Base-by-base conservation (phyloP, 2,888 invertebrate species). In the Trichogramma evanescens region DNA sequence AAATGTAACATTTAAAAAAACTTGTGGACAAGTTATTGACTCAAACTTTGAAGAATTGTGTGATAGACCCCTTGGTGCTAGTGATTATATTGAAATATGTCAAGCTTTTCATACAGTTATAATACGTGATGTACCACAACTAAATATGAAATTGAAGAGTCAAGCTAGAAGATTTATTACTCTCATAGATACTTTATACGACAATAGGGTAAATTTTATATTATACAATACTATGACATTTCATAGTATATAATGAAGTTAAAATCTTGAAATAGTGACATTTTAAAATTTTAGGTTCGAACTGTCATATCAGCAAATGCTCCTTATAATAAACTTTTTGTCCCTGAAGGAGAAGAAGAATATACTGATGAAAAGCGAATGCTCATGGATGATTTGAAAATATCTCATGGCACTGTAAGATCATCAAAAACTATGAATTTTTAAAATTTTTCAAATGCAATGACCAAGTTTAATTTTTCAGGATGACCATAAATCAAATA, bases 71-170 rank as follows among this genome's bases (percentile, higher is more conserved):
- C 80, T 97, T 45, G 97, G 95, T 69, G 95, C 97, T 7, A 90
- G 89, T 71, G 99, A 99, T 81, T 99, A 98, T 78, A 80, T 99
- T 62, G 89, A 92, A 73, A 84, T 99, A 72, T 86, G 93, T 5
- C 92, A 94, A 78, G 89, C 91, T 67, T 99, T 98, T 79, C 96
- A 99, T 74, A 95, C 96, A 13, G 88, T 99, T 48, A 87, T 99
- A 66, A 89, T 99, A 69, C 82, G 94, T 68, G 86, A 95, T 77
- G 82, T 99, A 54, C 97, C 96, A 1, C 86, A 88, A 72, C 80
- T 99, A 73, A 91, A 88, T 70, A 78, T 91, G 50, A 84, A 83
- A 66, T 80, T 87, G 50, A 88, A 92, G 76, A 91, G 93, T n/a
- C 91, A 93, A 78, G 87, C 94, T 56, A 83, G 97, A 71, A 83